Conservation (phyloP, 2,797 vertebrate species). For the Lerista edwardsae region DNA sequence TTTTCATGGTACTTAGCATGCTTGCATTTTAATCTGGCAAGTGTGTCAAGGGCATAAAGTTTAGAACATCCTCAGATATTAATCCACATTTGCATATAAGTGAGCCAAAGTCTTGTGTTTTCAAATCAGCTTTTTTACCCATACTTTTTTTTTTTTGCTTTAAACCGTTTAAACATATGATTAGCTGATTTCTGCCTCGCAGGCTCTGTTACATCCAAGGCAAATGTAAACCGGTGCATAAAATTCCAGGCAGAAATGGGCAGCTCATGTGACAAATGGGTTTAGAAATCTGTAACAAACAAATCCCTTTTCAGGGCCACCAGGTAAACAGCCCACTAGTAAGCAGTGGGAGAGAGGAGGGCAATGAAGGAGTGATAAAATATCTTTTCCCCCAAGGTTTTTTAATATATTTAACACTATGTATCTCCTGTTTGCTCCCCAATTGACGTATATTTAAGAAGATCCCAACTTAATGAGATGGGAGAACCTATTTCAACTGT, state of each 20-base stretch:
- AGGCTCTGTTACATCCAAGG: constrained; percentile 38
- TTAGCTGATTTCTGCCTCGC: constrained; percentile 34
- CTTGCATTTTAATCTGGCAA: not conserved
- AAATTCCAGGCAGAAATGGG: constrained; percentile 52
- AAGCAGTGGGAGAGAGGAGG: not conserved
- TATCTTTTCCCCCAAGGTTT: not conserved
- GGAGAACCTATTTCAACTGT: not conserved
- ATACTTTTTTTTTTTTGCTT: constrained; percentile 1
- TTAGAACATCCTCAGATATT: not conserved
- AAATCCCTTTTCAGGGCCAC: constrained; percentile 23
- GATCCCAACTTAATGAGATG: not conserved
- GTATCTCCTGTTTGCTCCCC: constrained; percentile 25
- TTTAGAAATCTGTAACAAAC: accelerated
- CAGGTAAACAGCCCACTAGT: constrained; percentile 27
- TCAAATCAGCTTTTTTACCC: constrained; percentile 25
- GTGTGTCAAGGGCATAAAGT: not conserved
- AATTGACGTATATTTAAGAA: constrained; percentile 29
- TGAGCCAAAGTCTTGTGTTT: constrained; percentile 21
- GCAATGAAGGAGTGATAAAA: not conserved
- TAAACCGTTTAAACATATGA: constrained; percentile 34
- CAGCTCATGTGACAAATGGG: constrained; percentile 25
- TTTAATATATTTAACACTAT: constrained; percentile 16
- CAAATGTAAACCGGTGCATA: constrained; percentile 37
- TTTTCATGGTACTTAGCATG: not conserved
- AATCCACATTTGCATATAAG: constrained; percentile 32